Evolutionary conservation across 2,797 vertebrate species (phyloP).

Genomic region (Danio jaintianensis): DNA sequence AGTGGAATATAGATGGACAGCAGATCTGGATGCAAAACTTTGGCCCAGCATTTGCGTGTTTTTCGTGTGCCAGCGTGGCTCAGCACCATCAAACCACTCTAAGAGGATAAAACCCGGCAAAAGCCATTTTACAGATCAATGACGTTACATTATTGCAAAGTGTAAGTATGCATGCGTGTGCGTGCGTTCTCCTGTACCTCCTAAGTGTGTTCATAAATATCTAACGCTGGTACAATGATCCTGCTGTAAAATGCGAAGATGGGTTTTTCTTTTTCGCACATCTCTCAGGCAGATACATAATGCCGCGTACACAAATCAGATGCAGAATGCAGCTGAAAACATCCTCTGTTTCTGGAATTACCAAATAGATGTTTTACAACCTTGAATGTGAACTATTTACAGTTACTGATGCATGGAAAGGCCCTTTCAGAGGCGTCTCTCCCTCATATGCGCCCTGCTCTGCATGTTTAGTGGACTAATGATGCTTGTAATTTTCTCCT

Average conservation of each 20-base stretch:
- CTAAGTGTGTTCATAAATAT: conserved; percentile 44
- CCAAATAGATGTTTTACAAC: conserved; percentile 19
- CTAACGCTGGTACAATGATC: conserved; percentile 1
- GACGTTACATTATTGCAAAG: conserved; percentile 1
- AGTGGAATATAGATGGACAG: conserved; percentile 14
- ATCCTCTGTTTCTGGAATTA: conserved; percentile 19
- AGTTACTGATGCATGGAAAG: conserved; percentile 27
- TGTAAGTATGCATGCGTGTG: background rate
- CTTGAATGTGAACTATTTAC: background rate
- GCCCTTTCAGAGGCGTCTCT: conserved; percentile 6
- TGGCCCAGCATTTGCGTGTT: background rate
- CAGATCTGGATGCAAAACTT: background rate
- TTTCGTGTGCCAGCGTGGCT: background rate
- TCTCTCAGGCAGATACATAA: conserved; percentile 15
- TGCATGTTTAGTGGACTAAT: conserved; percentile 31
- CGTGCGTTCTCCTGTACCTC: background rate
- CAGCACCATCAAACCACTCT: background rate
- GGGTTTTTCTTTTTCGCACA: background rate
- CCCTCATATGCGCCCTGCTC: background rate
- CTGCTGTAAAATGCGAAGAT: conserved; percentile 9
- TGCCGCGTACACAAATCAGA: conserved; percentile 7
- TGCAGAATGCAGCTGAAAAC: background rate
- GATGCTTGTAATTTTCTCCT: conserved; percentile 28
- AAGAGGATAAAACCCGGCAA: conserved; percentile 6
- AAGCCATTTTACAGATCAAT: conserved; percentile 24